Percentiles rank a stretch among this genome's conserved stretches.
phyloP scores from a whole-genome alignment of 64 coral and sea anemone species.

The Orbicella faveolata region DNA sequence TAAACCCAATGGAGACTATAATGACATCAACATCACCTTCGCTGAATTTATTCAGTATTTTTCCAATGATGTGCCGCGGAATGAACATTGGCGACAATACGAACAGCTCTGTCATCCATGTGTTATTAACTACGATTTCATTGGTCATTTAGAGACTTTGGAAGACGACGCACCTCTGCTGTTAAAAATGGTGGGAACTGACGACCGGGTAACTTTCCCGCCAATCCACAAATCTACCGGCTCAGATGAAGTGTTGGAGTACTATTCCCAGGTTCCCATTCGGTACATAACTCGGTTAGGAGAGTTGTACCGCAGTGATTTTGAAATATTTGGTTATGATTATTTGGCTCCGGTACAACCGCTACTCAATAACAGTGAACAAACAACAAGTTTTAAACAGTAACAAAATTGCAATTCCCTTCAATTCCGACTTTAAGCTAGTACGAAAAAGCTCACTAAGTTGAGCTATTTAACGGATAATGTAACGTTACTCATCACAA shows the following conservation, averaged over 20 bases:
- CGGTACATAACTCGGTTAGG: background rate
- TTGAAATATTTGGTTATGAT: slow-evolving; percentile 24
- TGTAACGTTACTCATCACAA: too few species aligned
- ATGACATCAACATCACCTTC: too few species aligned
- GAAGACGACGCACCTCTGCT: background rate
- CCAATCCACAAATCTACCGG: background rate
- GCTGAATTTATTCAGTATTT: too few species aligned
- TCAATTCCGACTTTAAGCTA: too few species aligned
- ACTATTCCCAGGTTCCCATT: background rate
- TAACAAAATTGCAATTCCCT: too few species aligned
- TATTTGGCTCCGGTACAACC: background rate
- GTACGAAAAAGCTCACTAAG: too few species aligned
- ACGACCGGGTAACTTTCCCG: background rate
- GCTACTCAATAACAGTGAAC: too few species aligned
- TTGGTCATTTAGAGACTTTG: background rate
- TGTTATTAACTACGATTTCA: slow-evolving; percentile 3
- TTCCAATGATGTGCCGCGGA: too few species aligned
- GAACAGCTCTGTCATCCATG: background rate
- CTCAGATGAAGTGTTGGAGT: background rate
- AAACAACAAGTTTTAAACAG: too few species aligned
- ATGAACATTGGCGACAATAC: background rate
- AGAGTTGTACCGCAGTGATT: background rate
- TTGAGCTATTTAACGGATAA: too few species aligned
- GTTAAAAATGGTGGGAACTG: background rate
- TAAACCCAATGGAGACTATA: too few species aligned